phyloP scores from a whole-genome alignment of 2,888 invertebrate genomes.

The Aleiodes leptofemur region DNA sequence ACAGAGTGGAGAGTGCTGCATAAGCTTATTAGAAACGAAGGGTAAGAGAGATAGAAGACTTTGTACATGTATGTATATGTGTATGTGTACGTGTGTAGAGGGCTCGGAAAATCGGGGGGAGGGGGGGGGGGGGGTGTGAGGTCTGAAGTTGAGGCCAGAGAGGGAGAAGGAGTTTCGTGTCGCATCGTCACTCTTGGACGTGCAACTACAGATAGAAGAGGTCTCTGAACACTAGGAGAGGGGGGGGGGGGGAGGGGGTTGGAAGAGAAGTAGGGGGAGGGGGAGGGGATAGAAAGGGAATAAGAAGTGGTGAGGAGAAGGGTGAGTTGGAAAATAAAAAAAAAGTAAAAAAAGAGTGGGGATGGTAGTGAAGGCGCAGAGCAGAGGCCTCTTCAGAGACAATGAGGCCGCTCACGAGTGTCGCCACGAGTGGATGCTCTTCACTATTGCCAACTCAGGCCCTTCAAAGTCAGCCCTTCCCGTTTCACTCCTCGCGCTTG shows the following conservation, averaged over 20 bases:
- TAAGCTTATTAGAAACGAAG: slow-evolving; percentile 31
- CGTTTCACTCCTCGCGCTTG: slow-evolving; percentile 36
- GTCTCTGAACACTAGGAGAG: slow-evolving; percentile 25
- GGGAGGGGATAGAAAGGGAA: slow-evolving; percentile 21
- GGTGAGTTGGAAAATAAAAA: not conserved
- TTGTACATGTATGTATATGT: not conserved
- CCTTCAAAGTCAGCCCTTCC: slow-evolving; percentile 66
- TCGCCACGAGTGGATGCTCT: slow-evolving; percentile 74
- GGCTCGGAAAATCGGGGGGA: slow-evolving; percentile 13
- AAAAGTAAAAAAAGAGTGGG: slow-evolving; percentile 14
- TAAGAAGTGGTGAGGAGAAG: slow-evolving; percentile 19
- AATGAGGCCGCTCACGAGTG: slow-evolving; percentile 75
- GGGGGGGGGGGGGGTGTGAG: not conserved
- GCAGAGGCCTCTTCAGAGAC: slow-evolving; percentile 72
- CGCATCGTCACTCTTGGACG: slow-evolving; percentile 27
- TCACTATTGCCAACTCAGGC: slow-evolving; percentile 75
- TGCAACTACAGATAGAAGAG: slow-evolving; percentile 42
- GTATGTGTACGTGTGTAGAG: not conserved
- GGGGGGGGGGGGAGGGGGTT: not conserved
- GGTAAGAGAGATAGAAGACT: slow-evolving; percentile 4
- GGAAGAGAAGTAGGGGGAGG: not conserved
- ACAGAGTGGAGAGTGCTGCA: slow-evolving; percentile 35
- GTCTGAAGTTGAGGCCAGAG: slow-evolving; percentile 24
- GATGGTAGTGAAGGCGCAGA: slow-evolving; percentile 57
- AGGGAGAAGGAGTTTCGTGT: slow-evolving; percentile 1